Evolutionary conservation across 2,888 invertebrate genomes (phyloP).

Genomic region (Eristalis tenax): DNA sequence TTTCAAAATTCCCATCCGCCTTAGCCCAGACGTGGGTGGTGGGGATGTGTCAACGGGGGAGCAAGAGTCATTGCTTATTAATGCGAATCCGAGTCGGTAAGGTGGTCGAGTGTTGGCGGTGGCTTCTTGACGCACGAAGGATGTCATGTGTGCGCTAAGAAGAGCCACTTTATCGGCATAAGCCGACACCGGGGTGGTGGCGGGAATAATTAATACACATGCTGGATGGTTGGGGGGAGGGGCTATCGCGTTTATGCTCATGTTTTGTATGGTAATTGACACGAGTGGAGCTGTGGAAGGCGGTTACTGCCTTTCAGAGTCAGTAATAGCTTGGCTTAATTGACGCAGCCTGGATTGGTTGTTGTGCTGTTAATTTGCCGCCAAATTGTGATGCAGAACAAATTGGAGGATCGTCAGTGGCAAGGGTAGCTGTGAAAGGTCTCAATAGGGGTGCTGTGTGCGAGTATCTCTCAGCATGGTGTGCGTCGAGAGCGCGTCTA

Average conservation of each 20-base stretch:
- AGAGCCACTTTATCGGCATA: not conserved
- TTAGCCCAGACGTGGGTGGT: too few relatives aligned
- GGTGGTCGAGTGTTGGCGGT: not conserved
- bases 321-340: not conserved
- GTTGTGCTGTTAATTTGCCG: slow-evolving; percentile 12
- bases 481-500: not conserved
- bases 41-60: too few relatives aligned
- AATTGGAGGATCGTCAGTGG: not conserved
- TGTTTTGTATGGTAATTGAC: slow-evolving; percentile 31
- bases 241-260: slow-evolving; percentile 9
- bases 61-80: not conserved
- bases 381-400: not conserved
- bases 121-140: not conserved
- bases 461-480: not conserved
- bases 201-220: slow-evolving; percentile 31
- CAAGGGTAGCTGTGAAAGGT: not conserved
- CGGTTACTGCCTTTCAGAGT: slow-evolving; percentile 17
- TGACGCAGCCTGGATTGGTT: not conserved
- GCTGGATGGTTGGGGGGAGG: slow-evolving; percentile 7
- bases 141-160: not conserved
- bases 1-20: not conserved
- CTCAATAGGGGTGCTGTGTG: not conserved
- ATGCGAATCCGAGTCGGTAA: not conserved
- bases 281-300: slow-evolving; percentile 10
- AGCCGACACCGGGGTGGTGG: not conserved